phyloP scores from a whole-genome alignment of 2,113 vertebrate genomes.

The Mus pahari region DNA sequence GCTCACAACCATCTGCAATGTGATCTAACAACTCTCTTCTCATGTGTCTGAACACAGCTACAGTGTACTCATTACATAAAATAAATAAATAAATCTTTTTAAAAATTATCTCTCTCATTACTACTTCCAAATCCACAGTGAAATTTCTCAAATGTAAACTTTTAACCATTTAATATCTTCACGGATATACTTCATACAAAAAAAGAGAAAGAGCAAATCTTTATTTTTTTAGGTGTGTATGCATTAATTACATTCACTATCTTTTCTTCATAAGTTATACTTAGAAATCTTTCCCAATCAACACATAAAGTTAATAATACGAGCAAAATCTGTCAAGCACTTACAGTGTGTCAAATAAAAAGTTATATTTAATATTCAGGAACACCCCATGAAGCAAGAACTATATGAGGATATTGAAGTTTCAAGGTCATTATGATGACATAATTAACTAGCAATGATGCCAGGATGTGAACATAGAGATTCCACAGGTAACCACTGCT shows the following conservation, averaged over 20 bases:
- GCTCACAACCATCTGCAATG: too few relatives aligned
- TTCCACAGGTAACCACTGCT: neutral
- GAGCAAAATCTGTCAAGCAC: constrained; percentile 34
- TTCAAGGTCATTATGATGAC: constrained; percentile 4
- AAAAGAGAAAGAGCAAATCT: neutral
- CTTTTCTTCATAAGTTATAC: neutral
- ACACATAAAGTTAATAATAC: neutral
- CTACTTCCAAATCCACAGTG: neutral
- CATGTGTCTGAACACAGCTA: too few relatives aligned
- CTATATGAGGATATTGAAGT: neutral
- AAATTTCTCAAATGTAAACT: neutral
- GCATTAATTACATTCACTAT: neutral
- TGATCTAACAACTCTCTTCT: too few relatives aligned
- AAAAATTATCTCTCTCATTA: neutral
- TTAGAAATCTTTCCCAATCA: constrained; percentile 43
- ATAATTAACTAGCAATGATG: neutral
- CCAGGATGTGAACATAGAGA: neutral
- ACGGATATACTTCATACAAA: constrained; percentile 18
- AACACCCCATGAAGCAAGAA: neutral
- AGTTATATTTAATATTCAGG: constrained; percentile 30
- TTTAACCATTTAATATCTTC: constrained; percentile 5
- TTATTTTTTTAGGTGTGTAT: neutral
- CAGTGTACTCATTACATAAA: too few relatives aligned
- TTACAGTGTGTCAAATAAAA: neutral
- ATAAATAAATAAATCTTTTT: too few relatives aligned